Percentiles rank a stretch among this genome's conserved stretches.
Conservation (phyloP, 1,140 invertebrate species). For the Melipona quadrifasciata region DNA sequence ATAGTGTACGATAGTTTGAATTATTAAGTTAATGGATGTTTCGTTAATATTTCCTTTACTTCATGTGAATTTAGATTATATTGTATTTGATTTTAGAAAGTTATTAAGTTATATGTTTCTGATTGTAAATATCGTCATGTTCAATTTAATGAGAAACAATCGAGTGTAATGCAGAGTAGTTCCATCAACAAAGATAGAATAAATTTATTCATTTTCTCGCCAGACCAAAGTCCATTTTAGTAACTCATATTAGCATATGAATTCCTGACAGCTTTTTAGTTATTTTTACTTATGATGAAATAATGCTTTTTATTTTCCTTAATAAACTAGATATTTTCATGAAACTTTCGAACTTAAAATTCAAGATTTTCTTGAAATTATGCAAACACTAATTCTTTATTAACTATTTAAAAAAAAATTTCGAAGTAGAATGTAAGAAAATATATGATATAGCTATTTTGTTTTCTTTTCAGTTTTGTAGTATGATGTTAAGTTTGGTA, state of each 20-base stretch:
- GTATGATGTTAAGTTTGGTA: neutral
- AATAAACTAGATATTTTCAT: neutral
- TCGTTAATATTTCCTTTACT: neutral
- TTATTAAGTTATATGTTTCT: neutral
- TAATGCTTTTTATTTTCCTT: too few species aligned
- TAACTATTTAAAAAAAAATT: neutral
- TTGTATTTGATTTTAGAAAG: too few species aligned
- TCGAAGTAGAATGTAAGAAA: neutral
- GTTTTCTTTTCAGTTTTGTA: neutral
- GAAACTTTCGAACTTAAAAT: neutral
- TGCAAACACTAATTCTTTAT: neutral
- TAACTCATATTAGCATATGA: neutral
- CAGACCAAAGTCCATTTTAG: neutral
- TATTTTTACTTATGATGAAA: neutral
- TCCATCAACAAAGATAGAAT: neutral
- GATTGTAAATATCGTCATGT: neutral
- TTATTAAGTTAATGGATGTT: neutral
- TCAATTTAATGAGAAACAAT: neutral
- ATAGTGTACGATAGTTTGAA: neutral
- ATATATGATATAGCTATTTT: neutral
- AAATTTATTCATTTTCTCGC: constrained; percentile 17
- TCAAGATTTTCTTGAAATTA: neutral
- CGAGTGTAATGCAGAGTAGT: neutral
- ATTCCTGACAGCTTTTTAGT: neutral
- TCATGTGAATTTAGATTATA: neutral